Percentiles rank a stretch among this genome's conserved stretches.
Conservation (phyloP, 2,888 invertebrate species). For the Melanophora roralis region DNA sequence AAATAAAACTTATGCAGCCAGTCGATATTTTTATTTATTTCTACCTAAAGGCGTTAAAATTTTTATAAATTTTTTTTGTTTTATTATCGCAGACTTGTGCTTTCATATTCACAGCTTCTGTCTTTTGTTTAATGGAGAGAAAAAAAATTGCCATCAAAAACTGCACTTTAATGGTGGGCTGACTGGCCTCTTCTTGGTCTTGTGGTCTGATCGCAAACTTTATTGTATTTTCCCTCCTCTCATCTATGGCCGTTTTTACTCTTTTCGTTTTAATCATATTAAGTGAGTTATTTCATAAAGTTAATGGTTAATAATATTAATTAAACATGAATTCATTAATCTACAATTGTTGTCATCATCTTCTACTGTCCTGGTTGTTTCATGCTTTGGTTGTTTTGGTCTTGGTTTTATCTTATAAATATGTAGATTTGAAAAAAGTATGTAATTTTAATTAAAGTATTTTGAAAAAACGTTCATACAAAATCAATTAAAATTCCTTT, state of each 20-base stretch:
- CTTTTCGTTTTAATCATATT: conserved; percentile 19
- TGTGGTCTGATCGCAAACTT: conserved; percentile 14
- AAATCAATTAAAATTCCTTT: conserved; percentile 55
- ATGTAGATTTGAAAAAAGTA: conserved; percentile 16
- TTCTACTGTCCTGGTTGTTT: conserved; percentile 7
- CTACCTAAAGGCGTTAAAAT: conserved; percentile 49
- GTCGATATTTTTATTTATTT: conserved; percentile 34
- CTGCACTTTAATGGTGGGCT: conserved; percentile 42
- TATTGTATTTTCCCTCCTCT: not conserved
- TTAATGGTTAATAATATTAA: conserved; percentile 52
- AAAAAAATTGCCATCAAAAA: conserved; percentile 6
- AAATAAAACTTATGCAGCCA: conserved; percentile 17
- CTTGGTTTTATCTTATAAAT: conserved; percentile 28
- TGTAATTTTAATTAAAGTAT: conserved; percentile 46
- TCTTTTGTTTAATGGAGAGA: conserved; percentile 19
- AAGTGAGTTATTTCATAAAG: conserved; percentile 52
- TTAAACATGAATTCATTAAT: conserved; percentile 51
- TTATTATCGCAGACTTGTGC: conserved; percentile 18
- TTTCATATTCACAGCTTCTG: conserved; percentile 46
- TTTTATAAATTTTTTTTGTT: conserved; percentile 11
- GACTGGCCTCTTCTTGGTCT: conserved; percentile 13
- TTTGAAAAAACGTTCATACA: not conserved
- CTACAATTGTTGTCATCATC: conserved; percentile 1
- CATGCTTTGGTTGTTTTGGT: not conserved
- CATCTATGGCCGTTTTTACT: not conserved